A percentile compares a stretch with the other conserved stretches of the same genome.
Evolutionary conservation across 2,888 invertebrate genomes (phyloP).

Genomic region (Carterocephalus palaemon): DNA sequence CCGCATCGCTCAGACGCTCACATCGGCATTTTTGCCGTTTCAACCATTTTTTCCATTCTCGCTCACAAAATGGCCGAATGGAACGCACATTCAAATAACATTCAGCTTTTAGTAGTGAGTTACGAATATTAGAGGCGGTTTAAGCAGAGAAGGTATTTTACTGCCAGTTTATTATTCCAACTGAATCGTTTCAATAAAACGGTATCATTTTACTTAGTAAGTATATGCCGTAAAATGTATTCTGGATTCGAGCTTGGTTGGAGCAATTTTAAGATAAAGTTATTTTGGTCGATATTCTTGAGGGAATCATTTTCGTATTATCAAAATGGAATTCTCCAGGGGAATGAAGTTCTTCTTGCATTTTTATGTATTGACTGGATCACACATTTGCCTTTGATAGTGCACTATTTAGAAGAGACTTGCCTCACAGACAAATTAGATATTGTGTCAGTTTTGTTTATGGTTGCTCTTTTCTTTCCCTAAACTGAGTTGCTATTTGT

Average conservation of each 20-base stretch:
- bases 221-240: conserved; percentile 14
- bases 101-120: conserved; percentile 37
- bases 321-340: not conserved
- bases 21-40: conserved; percentile 43
- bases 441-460: no score
- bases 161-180: conserved; percentile 14
- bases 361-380: no score
- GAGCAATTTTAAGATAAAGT: conserved; percentile 4
- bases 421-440: no score
- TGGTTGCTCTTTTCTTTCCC: no score
- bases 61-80: conserved; percentile 50
- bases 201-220: conserved; percentile 18
- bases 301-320: not conserved
- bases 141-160: conserved; percentile 21
- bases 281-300: not conserved
- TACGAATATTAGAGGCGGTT: conserved; percentile 27
- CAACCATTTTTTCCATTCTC: conserved; percentile 49
- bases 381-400: no score
- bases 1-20: conserved; percentile 12
- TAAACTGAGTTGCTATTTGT: no score
- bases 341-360: no score
- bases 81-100: conserved; percentile 64
- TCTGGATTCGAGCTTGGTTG: conserved; percentile 1
- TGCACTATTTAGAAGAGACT: no score
- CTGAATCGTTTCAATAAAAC: conserved; percentile 19